Evolutionary conservation across 2,888 invertebrate genomes (phyloP).

Genomic region (Eurytoma adleriae): DNA sequence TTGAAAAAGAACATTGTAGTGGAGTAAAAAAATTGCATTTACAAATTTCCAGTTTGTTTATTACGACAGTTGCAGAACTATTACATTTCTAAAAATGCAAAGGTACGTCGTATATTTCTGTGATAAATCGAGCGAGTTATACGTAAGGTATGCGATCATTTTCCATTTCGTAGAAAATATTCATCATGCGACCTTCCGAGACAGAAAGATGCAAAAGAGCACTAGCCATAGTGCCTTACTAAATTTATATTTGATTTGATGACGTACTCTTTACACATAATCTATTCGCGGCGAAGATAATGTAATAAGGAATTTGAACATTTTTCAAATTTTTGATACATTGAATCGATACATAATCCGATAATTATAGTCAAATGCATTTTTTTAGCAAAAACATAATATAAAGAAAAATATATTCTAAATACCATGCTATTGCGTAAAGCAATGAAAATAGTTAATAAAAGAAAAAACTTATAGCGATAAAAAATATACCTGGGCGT

Average conservation of each 20-base stretch:
- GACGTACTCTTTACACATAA: neutral
- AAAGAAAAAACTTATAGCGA: too few species aligned
- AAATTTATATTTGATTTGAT: conserved; percentile 24
- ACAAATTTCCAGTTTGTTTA: neutral
- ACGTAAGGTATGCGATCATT: neutral
- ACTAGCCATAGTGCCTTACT: conserved; percentile 14
- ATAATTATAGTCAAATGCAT: too few species aligned
- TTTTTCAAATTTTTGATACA: too few species aligned
- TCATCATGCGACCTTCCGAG: conserved; percentile 5
- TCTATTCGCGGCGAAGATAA: too few species aligned
- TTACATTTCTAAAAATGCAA: neutral
- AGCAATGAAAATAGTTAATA: too few species aligned
- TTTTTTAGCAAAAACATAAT: too few species aligned
- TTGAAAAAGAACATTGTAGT: neutral
- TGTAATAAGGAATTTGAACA: too few species aligned
- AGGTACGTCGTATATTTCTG: neutral
- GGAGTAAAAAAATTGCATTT: too few species aligned
- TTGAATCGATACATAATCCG: too few species aligned
- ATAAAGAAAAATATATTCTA: too few species aligned
- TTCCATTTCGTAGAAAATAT: conserved; percentile 8
- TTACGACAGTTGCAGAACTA: neutral
- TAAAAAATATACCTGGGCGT: conserved; percentile 87
- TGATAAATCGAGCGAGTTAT: neutral
- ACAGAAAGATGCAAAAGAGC: conserved; percentile 7
- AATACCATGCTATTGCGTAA: too few species aligned